Base-by-base conservation (phyloP, 1,140 invertebrate species). In the Drosophila cardini region DNA sequence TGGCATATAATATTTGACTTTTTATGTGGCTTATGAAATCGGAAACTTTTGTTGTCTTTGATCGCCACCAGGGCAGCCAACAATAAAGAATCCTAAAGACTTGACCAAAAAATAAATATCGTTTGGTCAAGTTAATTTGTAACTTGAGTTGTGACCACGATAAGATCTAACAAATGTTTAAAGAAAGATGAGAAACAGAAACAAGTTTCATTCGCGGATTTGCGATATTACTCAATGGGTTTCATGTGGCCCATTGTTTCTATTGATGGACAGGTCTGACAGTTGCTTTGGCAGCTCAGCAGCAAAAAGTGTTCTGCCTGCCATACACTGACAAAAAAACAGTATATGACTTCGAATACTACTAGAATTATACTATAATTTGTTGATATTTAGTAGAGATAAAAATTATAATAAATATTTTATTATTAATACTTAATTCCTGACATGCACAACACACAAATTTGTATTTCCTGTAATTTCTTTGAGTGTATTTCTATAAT, bases 161-260 rank as follows among this genome's bases (percentile, higher is more conserved):
- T 85, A 86, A 86, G 62, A 86, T 87, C 82, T 82, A 34, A 1
- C 21, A 43, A 55, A 40, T 38, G 53, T 55, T 63, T 76, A 76
- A 15, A 52, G 8, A 53, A 53, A 38, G 40, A 30, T 40, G 21
- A 50, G 5, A 40, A 42, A 58, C 18, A 8, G 36, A 89, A 87
- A 87, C 84, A 75, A 67, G 84, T 87, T 87, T 89, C 55, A 32
- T 57, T 77, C 21, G 46, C 79, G 80, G 84, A 87, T 89, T 80
- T 84, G 80, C 70, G 48, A 85, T 76, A 81, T 85, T 74, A 77
- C 65, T 80, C 81, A 82, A 76, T 53, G 80, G 61, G 70, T 68
- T 82, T 83, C 42, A 84, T 84, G 76, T 62, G 62, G 72, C 42
- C 43, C 69, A 79, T 82, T 72, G 83, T 72, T 60, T 87, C 11